Evolutionary conservation across 2,888 invertebrate species (phyloP), one percentile per base, ranked within the genome.

Genomic region (Dynastes maya): DNA sequence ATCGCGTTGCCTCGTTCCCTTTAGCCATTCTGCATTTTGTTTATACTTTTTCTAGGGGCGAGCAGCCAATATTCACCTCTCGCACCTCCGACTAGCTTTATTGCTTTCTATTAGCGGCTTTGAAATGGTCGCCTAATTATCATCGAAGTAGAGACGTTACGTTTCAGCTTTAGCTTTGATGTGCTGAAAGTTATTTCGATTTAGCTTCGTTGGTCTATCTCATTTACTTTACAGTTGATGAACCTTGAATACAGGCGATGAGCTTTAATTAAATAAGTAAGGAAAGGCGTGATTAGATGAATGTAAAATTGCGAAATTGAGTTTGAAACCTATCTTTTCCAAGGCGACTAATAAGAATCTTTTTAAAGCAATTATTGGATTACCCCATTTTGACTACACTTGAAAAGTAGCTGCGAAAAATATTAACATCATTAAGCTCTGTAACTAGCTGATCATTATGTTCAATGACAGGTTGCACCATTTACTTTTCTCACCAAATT

Each of bases 101-200:
- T 71, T 61, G 71, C 78, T 51, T 78, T 78, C 70, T 78, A 70
- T 70, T 29, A 37, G 61, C 64, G 61, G 65, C 65, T 53, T 37
- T 76, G 51, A 65, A 76, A 64, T 76, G 67, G 65, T 67, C 53
- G 65, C 65, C 76, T 76, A 76, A 76, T 76, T 76, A 76, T 76
- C 65, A 49, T 76, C 27, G 29, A 51, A 76, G 53, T 51, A 64
- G 40, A 40, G 58, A 55, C 76, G 27, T 64, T 37, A 51, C 58
- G 58, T 11, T 58, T 70, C 29, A n/a, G 49, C 76, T n/a, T 63
- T 77, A 27, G 71, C 70, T 71, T 78, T 78, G 71, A 71, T 71
- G 71, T 78, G 72, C 58, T 58, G 58, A 70, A 78, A 51, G 51
- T 53, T 37, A 37, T 67, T 76, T 49, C 29, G 29, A 40, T 65